These are phyloP conservation scores for Onychomys torridus DNA, from an alignment of 2,797 vertebrate species.

Conservation along the genomic window DNA sequence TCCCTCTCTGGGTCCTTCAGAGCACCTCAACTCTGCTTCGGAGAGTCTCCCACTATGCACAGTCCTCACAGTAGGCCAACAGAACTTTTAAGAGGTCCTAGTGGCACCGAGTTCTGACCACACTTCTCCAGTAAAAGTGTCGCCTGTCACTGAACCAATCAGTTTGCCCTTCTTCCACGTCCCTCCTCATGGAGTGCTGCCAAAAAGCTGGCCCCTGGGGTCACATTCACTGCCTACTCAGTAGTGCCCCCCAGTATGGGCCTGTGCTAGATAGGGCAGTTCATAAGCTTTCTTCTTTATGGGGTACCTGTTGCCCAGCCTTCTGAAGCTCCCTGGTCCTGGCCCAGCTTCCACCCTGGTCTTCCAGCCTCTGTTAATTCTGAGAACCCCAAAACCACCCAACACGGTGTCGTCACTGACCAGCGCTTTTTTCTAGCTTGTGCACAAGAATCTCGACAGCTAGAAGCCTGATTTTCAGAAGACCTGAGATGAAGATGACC, in stretches of 20 bases:
- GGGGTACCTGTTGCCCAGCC: not conserved
- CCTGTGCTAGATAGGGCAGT: too few species aligned
- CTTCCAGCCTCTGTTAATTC: not conserved
- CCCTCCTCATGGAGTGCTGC: not conserved
- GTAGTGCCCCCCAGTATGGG: not conserved
- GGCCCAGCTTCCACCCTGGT: not conserved
- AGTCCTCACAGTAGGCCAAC: not conserved
- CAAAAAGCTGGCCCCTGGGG: not conserved
- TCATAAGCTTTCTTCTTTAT: not conserved
- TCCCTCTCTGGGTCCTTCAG: not conserved
- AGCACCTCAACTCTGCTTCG: not conserved
- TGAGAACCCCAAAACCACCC: not conserved
- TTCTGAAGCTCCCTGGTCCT: not conserved
- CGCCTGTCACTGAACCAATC: not conserved
- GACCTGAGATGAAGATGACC: not conserved
- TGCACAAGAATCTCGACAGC: not conserved
- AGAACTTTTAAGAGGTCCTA: not conserved
- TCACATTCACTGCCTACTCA: not conserved
- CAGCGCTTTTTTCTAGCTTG: not conserved
- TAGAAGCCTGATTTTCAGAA: not conserved
- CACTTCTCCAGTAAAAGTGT: not conserved
- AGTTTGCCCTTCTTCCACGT: not conserved
- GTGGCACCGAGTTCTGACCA: not conserved
- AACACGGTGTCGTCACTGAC: not conserved
- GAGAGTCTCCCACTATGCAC: not conserved